Percentiles rank a stretch among this genome's conserved stretches.
phyloP scores from a whole-genome alignment of 2,888 invertebrate species.

The Aporophyla nigra region DNA sequence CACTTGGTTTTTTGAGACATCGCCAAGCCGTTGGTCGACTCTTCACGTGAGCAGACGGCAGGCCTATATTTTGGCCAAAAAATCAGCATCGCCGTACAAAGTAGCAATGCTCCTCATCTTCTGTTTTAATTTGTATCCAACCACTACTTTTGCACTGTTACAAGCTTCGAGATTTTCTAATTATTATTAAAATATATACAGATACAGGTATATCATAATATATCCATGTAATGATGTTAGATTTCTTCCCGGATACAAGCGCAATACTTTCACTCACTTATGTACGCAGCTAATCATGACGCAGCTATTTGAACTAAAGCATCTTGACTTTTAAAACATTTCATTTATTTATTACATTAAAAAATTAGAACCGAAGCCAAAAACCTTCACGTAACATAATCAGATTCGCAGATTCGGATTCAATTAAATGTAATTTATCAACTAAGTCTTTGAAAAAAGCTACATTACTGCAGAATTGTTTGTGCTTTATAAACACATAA shows the following conservation, averaged over 20 bases:
- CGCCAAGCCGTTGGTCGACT: too few species aligned
- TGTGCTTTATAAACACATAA: not conserved
- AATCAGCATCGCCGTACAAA: too few species aligned
- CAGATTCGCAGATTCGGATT: too few species aligned
- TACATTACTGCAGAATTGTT: not conserved
- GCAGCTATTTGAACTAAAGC: conserved; percentile 22
- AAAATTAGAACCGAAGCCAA: conserved; percentile 3
- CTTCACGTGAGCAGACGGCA: too few species aligned
- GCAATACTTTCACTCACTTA: conserved; percentile 55
- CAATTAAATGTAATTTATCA: not conserved
- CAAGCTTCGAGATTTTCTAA: conserved; percentile 13
- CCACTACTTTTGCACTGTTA: not conserved
- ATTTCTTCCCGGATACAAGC: conserved; percentile 52
- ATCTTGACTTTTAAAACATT: conserved; percentile 32
- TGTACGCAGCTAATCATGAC: conserved; percentile 46
- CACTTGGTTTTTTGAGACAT: too few species aligned
- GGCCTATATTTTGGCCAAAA: too few species aligned
- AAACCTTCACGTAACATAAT: not conserved
- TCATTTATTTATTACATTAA: conserved; percentile 27
- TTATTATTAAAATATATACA: conserved; percentile 10
- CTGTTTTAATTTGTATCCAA: not conserved
- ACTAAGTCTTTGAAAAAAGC: conserved; percentile 3
- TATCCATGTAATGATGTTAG: conserved; percentile 51
- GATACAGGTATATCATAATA: conserved; percentile 21
- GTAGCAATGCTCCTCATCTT: too few species aligned